Conservation (phyloP, 1,140 invertebrate genomes). For the Pantala flavescens region DNA sequence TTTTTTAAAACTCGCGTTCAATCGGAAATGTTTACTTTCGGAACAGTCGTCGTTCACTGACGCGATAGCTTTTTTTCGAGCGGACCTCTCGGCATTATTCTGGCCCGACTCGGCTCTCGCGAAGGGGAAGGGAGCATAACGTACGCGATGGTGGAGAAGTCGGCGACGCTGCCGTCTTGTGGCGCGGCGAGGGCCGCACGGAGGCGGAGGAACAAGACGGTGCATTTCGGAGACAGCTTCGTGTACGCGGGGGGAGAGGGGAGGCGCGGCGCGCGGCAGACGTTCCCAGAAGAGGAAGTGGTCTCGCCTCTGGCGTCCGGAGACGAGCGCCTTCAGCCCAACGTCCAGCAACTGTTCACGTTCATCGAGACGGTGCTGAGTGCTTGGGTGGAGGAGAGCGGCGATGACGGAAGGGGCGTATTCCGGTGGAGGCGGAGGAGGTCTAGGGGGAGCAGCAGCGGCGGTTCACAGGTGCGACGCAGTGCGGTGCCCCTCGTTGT, state of each 20-base stretch:
- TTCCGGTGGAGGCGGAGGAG: background rate
- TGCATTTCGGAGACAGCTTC: constrained; percentile 61
- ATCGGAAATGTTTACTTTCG: too few species aligned
- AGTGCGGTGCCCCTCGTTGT: constrained; percentile 31
- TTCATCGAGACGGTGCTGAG: constrained; percentile 49
- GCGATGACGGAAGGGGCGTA: background rate
- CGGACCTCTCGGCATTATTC: too few species aligned
- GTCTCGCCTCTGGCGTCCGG: constrained; percentile 22
- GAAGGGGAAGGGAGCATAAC: background rate
- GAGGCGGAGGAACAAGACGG: constrained; percentile 56
- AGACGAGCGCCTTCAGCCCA: constrained; percentile 43
- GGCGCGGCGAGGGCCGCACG: constrained; percentile 32
- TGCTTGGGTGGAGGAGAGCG: constrained; percentile 24
- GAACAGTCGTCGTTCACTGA: too few species aligned
- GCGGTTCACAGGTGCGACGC: background rate
- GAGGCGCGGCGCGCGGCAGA: constrained; percentile 27
- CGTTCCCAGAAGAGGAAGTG: constrained; percentile 37
- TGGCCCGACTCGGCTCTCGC: too few species aligned
- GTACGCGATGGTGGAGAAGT: constrained; percentile 12
- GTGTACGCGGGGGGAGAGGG: constrained; percentile 27
- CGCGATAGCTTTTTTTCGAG: too few species aligned
- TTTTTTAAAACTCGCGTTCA: too few species aligned
- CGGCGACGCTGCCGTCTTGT: constrained; percentile 10
- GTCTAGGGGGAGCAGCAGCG: background rate
- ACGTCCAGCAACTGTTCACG: constrained; percentile 64